These are phyloP conservation scores for Ictalurus furcatus DNA, from an alignment of 2,113 vertebrate genomes.

Conservation along the genomic window DNA sequence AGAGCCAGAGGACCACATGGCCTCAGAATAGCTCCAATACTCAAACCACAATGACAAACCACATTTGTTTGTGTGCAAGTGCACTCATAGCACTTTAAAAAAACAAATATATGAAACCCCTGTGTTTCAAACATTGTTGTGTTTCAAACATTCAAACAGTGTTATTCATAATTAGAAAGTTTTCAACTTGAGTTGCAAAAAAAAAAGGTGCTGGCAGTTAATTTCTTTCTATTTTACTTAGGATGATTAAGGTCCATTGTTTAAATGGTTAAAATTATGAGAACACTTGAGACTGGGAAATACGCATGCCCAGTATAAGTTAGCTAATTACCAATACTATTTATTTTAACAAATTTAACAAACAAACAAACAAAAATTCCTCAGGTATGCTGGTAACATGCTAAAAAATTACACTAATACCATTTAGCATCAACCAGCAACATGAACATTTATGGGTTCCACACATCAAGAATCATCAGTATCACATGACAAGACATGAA, in stretches of 20 bases:
- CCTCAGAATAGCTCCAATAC: not conserved
- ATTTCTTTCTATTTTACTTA: not conserved
- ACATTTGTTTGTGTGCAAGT: not conserved
- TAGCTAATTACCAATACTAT: not conserved
- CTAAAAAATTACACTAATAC: not conserved
- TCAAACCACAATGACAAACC: not conserved
- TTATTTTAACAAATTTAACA: not conserved
- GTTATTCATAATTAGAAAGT: not conserved
- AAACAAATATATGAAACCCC: not conserved
- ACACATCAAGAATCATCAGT: not conserved
- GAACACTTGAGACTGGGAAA: not conserved
- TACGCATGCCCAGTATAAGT: not conserved
- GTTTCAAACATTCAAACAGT: not conserved
- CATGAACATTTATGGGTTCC: not conserved
- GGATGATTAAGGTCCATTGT: not conserved
- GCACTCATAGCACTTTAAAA: not conserved
- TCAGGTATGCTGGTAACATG: not conserved
- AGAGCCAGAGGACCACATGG: not conserved
- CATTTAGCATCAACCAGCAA: not conserved
- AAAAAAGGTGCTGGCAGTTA: not conserved
- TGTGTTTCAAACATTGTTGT: not conserved
- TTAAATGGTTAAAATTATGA: not conserved
- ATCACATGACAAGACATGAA: conserved; percentile 1
- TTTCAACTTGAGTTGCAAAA: too few species aligned
- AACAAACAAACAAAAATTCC: not conserved